These are phyloP conservation scores for Embidobia sp. DNA, from an alignment of 2,888 invertebrate genomes.

Conservation along the genomic window DNA sequence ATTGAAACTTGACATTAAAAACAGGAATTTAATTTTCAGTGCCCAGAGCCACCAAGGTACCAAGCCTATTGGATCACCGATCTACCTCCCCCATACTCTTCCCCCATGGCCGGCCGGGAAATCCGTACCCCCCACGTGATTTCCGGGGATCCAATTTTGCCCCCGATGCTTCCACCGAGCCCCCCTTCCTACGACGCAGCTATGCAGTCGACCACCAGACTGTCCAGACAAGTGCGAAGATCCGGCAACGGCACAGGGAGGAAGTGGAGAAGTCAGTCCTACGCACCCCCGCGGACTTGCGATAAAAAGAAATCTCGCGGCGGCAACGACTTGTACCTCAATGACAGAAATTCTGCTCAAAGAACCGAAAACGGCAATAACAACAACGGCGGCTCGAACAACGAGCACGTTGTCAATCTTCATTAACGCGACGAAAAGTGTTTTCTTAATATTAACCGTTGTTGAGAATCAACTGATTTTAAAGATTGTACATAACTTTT, in stretches of 20 bases:
- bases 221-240: constrained; percentile 25
- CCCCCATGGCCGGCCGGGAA: constrained; percentile 60
- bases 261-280: constrained; percentile 35
- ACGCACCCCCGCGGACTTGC: constrained; percentile 39
- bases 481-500: too few relatives aligned
- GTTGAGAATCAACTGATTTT: too few relatives aligned
- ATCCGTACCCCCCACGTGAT: constrained; percentile 9
- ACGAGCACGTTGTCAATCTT: constrained; percentile 7
- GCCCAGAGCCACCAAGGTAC: constrained; percentile 68
- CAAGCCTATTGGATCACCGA: constrained; percentile 71
- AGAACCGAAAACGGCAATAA: neutral
- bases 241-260: constrained; percentile 14
- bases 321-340: neutral
- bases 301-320: constrained; percentile 34
- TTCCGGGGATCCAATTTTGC: constrained; percentile 21
- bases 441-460: constrained; percentile 4
- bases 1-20: too few relatives aligned
- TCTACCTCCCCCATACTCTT: constrained; percentile 72
- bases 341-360: constrained; percentile 7
- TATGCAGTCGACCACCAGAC: constrained; percentile 32
- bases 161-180: constrained; percentile 50
- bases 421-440: too few relatives aligned
- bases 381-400: constrained; percentile 3
- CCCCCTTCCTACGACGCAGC: constrained; percentile 71
- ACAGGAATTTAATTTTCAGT: constrained; percentile 59